phyloP scores from a whole-genome alignment of 2,888 invertebrate species.

The Hoplodrina ambigua region DNA sequence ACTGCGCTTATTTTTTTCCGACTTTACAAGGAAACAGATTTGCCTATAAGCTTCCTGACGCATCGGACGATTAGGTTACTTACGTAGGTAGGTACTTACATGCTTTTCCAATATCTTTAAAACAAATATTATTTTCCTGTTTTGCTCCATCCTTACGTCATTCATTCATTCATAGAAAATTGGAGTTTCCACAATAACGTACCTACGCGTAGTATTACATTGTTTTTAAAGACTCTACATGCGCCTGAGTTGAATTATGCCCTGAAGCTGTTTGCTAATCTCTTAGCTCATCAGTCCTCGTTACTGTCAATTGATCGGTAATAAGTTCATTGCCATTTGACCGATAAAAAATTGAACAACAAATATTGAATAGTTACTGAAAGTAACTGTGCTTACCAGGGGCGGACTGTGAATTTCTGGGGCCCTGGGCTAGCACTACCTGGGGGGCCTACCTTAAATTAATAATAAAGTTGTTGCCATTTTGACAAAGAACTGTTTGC shows the following conservation, averaged over 20 bases:
- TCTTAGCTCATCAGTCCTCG: slow-evolving; percentile 64
- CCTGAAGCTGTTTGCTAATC: slow-evolving; percentile 57
- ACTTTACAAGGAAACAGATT: not conserved
- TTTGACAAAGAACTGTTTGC: too few species aligned
- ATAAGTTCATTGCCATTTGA: slow-evolving; percentile 68
- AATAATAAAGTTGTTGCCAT: too few species aligned
- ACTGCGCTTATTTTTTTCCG: too few species aligned
- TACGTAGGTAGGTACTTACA: not conserved
- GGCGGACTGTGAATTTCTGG: too few species aligned
- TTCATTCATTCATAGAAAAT: slow-evolving; percentile 19
- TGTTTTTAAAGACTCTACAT: slow-evolving; percentile 2
- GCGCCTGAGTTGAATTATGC: slow-evolving; percentile 32
- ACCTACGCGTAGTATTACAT: not conserved
- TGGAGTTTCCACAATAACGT: slow-evolving; percentile 18
- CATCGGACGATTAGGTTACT: slow-evolving; percentile 11
- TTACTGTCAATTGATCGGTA: slow-evolving; percentile 69
- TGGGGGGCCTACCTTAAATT: too few species aligned
- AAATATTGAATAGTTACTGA: slow-evolving; percentile 48
- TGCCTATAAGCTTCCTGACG: slow-evolving; percentile 23
- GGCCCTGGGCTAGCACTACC: too few species aligned
- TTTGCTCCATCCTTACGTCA: slow-evolving; percentile 10
- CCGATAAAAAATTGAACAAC: slow-evolving; percentile 57
- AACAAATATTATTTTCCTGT: slow-evolving; percentile 28
- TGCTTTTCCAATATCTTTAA: not conserved
- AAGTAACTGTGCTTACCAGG: slow-evolving; percentile 48